A percentile compares a stretch with the other conserved stretches of the same genome.
These are phyloP conservation scores for Eidolon dupreanum DNA, from an alignment of 2,797 vertebrate genomes.

Conservation along the genomic window DNA sequence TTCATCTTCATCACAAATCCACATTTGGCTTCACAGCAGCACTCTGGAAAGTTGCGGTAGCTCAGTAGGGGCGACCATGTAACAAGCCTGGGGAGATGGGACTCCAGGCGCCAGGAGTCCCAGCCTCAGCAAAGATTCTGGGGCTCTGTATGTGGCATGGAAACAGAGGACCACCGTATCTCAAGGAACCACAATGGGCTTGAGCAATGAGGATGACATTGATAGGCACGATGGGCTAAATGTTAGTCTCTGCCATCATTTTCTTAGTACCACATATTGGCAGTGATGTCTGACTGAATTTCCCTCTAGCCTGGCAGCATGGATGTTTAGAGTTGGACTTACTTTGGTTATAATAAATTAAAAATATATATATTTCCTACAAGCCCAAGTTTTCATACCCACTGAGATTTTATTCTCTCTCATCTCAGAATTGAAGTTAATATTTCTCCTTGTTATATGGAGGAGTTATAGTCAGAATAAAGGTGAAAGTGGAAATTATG, in stretches of 20 bases:
- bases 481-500: neutral
- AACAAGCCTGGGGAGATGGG: neutral
- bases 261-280: neutral
- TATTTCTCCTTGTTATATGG: neutral
- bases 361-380: neutral
- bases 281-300: neutral
- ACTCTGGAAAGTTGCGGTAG: neutral
- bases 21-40: neutral
- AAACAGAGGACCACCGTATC: neutral
- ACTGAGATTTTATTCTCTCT: neutral
- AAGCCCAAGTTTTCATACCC: neutral
- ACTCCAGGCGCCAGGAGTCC: neutral
- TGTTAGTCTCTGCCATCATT: neutral
- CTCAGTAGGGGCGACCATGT: neutral
- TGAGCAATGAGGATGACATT: neutral
- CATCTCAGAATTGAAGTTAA: constrained; percentile 5
- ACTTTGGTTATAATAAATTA: neutral
- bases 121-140: neutral
- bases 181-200: neutral
- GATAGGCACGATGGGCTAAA: fast-evolving
- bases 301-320: neutral
- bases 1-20: neutral
- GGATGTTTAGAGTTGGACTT: neutral
- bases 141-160: neutral
- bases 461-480: neutral